These are phyloP conservation scores for Heliothis peltigera DNA, from an alignment of 2,888 invertebrate species.

Conservation along the genomic window DNA sequence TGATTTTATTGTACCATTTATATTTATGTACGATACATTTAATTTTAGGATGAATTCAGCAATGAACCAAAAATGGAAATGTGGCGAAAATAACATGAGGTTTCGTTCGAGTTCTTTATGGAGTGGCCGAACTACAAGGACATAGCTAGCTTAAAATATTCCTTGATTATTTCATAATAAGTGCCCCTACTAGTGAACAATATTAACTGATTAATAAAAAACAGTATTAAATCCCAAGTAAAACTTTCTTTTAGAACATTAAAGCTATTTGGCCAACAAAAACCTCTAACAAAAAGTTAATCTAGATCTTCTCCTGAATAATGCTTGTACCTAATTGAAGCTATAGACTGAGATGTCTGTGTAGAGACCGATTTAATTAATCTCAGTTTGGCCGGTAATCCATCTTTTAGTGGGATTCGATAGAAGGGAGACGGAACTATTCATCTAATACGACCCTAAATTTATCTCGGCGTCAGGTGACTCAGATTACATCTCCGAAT, in stretches of 20 bases:
- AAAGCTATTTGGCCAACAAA: slow-evolving; percentile 29
- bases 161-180: too few species aligned
- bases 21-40: background rate
- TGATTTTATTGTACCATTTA: slow-evolving; percentile 47
- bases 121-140: background rate
- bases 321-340: slow-evolving; percentile 57
- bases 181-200: too few species aligned
- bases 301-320: slow-evolving; percentile 53
- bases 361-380: slow-evolving; percentile 73
- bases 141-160: too few species aligned
- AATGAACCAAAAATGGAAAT: background rate
- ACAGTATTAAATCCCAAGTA: slow-evolving; percentile 23
- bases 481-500: slow-evolving; percentile 58
- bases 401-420: slow-evolving; percentile 71
- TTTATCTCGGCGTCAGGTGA: slow-evolving; percentile 71
- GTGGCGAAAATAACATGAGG: too few species aligned
- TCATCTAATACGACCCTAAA: slow-evolving; percentile 72
- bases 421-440: slow-evolving; percentile 65
- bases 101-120: background rate
- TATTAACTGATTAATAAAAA: slow-evolving; percentile 26
- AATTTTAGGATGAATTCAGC: background rate
- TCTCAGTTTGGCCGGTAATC: slow-evolving; percentile 79
- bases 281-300: slow-evolving; percentile 50
- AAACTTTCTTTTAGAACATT: slow-evolving; percentile 27
- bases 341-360: slow-evolving; percentile 57